Evolutionary conservation across 2,888 invertebrate species (phyloP), one percentile per base, ranked within the genome.

Genomic region (Pyralis farinalis): DNA sequence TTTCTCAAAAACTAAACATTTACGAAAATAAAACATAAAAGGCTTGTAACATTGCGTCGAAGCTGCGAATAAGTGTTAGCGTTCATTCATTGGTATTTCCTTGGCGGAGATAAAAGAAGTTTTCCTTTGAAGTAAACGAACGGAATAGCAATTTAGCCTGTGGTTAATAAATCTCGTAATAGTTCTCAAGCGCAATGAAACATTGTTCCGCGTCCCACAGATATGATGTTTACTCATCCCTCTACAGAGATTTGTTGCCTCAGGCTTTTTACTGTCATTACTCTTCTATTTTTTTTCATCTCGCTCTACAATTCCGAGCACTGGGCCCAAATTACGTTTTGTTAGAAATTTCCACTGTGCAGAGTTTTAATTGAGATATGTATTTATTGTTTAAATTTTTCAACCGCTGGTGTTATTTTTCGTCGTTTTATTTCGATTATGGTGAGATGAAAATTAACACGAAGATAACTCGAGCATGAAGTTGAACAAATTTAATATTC

Each of bases 161-260:
- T 43, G 16, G 36, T 41, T 49, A 46, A 48, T 53, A 54, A 57
- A 53, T 51, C 49, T 43, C 21, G 51, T 53, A 58, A 60, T 60
- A 64, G 64, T 58, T 53, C 31, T 44, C 47, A 42, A 32, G 22
- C 32, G 28, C 30, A 7, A 29, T 6, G 40, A 51, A 59, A 58
- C 58, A 59, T 55, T 61, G 60, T 63, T 55, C 55, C 42, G 36
- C 48, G 37, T 44, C 42, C 49, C 48, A 53, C 33, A 34, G 47
- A 47, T 34, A 37, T 52, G 49, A 63, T 69, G 71, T 71, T 74
- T 74, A 71, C 71, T 69, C 64, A 66, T 69, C 61, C n/a, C 58
- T 62, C 47, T 39, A 54, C 51, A 44, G 58, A 71, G 71, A 76
- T 75, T 75, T 76, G 69, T 71, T 56, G 57, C 55, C n/a, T n/a